A percentile compares a stretch with the other conserved stretches of the same genome.
These are phyloP conservation scores for Oxyruncus cristatus DNA, from an alignment of 2,113 vertebrate genomes.

Conservation along the genomic window DNA sequence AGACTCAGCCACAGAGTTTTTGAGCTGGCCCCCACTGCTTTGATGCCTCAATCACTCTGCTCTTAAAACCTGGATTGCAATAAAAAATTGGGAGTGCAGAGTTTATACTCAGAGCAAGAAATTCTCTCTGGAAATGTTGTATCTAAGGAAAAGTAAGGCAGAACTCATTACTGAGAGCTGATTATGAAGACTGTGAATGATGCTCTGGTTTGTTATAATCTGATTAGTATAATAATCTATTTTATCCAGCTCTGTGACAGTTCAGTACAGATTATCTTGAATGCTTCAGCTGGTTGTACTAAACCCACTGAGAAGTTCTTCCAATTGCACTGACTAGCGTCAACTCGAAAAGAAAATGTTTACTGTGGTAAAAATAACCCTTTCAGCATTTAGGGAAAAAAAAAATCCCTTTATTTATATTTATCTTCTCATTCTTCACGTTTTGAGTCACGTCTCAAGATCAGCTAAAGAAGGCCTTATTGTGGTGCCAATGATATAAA, in stretches of 20 bases:
- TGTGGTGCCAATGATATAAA: constrained; percentile 19
- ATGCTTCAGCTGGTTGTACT: neutral
- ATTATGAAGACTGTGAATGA: neutral
- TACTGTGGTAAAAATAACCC: constrained; percentile 39
- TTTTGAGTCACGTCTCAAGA: constrained; percentile 51
- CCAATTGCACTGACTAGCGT: neutral
- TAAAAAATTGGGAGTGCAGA: rapidly evolving
- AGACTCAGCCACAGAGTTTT: neutral
- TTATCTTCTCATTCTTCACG: constrained; percentile 30
- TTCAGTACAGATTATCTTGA: neutral
- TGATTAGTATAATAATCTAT: neutral
- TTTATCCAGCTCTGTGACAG: neutral
- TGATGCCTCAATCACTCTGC: neutral
- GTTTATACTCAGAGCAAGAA: neutral
- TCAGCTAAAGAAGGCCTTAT: neutral
- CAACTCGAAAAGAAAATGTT: neutral
- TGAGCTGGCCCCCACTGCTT: neutral
- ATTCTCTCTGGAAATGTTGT: neutral
- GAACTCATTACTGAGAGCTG: neutral
- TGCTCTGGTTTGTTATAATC: neutral
- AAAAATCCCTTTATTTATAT: neutral
- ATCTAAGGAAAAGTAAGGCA: neutral
- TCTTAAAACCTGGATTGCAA: neutral
- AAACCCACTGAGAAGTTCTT: neutral
- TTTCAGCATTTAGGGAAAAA: neutral